These are phyloP conservation scores for Lydus trimaculatus DNA, from an alignment of 2,888 invertebrate species.

Conservation along the genomic window DNA sequence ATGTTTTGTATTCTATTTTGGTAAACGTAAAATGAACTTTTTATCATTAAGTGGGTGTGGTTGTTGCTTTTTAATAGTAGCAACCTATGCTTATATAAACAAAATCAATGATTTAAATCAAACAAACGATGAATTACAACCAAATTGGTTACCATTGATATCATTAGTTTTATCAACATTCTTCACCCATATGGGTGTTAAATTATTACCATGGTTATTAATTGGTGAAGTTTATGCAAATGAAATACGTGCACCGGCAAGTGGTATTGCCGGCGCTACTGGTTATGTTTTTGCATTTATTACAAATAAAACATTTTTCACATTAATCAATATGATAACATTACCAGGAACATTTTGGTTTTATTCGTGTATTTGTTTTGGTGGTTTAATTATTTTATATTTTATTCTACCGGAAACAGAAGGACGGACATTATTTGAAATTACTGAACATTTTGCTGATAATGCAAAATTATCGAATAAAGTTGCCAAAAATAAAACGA, in stretches of 20 bases:
- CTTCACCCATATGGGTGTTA: constrained; percentile 72
- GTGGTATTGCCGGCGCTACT: constrained; percentile 74
- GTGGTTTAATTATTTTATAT: constrained; percentile 70
- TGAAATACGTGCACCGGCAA: constrained; percentile 72
- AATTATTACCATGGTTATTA: constrained; percentile 80
- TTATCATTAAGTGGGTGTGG: constrained; percentile 73
- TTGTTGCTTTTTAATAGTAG: constrained; percentile 69
- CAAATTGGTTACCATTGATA: constrained; percentile 72
- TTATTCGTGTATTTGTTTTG: constrained; percentile 68
- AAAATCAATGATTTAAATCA: constrained; percentile 41
- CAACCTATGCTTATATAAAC: constrained; percentile 63
- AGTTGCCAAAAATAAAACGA: constrained; percentile 42
- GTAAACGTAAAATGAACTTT: constrained; percentile 74
- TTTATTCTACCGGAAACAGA: constrained; percentile 81
- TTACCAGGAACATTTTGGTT: constrained; percentile 76
- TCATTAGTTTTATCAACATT: constrained; percentile 73
- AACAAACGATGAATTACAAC: constrained; percentile 2
- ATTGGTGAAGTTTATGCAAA: constrained; percentile 80
- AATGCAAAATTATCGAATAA: constrained; percentile 61
- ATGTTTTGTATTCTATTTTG: constrained; percentile 72
- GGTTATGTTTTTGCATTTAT: constrained; percentile 79
- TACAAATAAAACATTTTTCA: constrained; percentile 75
- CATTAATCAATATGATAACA: constrained; percentile 68
- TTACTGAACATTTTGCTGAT: constrained; percentile 72
- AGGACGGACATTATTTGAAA: constrained; percentile 73